phyloP scores from a whole-genome alignment of 2,113 vertebrate genomes.

The Cololabis saira region DNA sequence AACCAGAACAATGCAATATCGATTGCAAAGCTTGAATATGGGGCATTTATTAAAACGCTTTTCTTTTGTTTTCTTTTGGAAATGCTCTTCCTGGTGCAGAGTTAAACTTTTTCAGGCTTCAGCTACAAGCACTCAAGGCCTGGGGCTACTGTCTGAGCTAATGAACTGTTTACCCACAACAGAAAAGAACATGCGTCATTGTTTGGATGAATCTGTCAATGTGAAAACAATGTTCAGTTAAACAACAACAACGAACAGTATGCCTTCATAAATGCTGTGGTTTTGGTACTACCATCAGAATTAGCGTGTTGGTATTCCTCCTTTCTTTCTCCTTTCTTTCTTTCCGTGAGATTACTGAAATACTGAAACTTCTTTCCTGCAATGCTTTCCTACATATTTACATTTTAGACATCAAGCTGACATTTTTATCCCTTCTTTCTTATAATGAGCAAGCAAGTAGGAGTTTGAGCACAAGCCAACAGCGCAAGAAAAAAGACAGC shows the following conservation, averaged over 20 bases:
- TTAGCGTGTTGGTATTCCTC: constrained; percentile 42
- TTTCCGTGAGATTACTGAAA: constrained; percentile 44
- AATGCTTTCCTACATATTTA: constrained; percentile 47
- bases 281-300: constrained; percentile 33
- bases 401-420: constrained; percentile 52
- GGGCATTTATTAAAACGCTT: constrained; percentile 29
- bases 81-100: constrained; percentile 2
- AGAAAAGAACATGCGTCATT: constrained; percentile 1
- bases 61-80: neutral
- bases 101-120: constrained; percentile 35
- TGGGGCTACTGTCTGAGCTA: constrained; percentile 50
- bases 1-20: constrained; percentile 45
- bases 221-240: constrained; percentile 10
- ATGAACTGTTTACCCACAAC: constrained; percentile 44
- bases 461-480: constrained; percentile 25
- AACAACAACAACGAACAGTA: constrained; percentile 13
- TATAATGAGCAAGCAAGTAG: constrained; percentile 42
- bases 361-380: constrained; percentile 34
- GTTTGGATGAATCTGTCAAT: constrained; percentile 25
- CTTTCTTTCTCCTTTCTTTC: constrained; percentile 36
- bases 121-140: constrained; percentile 34
- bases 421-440: constrained; percentile 30
- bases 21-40: constrained; percentile 17
- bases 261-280: neutral
- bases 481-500: neutral